phyloP scores from a whole-genome alignment of 2,888 invertebrate genomes.

The Odontothrips loti region DNA sequence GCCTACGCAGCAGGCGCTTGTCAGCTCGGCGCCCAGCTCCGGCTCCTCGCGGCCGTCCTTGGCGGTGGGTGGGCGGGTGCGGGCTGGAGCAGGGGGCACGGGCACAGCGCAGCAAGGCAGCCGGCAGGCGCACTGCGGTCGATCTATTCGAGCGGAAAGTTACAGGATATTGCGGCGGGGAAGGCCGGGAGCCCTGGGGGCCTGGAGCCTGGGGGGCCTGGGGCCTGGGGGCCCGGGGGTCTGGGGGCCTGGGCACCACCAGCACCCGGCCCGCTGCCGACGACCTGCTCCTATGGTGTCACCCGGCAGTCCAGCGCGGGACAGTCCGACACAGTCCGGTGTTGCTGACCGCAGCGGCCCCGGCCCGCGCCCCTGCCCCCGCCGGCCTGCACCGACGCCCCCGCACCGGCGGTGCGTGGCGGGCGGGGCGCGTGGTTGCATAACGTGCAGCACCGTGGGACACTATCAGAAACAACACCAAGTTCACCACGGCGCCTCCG shows the following conservation, averaged over 20 bases:
- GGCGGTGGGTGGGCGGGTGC: no score
- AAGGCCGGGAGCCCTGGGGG: background rate
- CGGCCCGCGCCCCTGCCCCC: background rate
- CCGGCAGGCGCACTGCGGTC: background rate
- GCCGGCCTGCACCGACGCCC: background rate
- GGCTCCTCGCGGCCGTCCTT: background rate
- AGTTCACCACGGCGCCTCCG: no score
- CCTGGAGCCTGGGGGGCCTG: no score
- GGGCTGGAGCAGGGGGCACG: background rate
- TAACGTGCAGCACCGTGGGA: no score
- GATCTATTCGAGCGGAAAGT: background rate
- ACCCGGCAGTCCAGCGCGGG: no score
- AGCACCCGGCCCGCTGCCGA: background rate
- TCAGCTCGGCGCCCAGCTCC: no score
- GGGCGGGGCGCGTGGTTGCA: no score
- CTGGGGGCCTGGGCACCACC: background rate
- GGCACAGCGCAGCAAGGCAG: background rate
- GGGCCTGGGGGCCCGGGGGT: no score
- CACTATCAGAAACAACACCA: no score
- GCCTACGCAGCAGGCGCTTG: no score
- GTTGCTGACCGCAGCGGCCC: no score
- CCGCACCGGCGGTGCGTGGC: background rate
- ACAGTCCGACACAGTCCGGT: no score
- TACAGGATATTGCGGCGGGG: conserved; percentile 8
- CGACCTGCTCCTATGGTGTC: background rate